A percentile compares a stretch with the other conserved stretches of the same genome.
Evolutionary conservation across 92 coral and sea anemone species (phyloP).

Genomic region (Siderastrea siderea): DNA sequence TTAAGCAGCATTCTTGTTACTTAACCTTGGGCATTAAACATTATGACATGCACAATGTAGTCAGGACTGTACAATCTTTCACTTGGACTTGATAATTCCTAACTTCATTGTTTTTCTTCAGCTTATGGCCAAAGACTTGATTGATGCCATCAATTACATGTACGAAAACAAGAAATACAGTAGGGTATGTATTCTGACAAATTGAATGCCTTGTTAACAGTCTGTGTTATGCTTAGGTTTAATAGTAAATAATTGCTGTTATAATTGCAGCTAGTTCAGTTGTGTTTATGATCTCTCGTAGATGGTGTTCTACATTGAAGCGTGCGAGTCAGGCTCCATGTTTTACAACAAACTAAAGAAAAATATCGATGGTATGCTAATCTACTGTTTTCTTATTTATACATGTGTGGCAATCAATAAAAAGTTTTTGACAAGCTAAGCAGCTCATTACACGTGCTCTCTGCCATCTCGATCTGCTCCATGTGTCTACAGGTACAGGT

Average conservation of each 20-base stretch:
- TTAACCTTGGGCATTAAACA: too few relatives aligned
- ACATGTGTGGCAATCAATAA: too few relatives aligned
- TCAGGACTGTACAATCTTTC: too few relatives aligned
- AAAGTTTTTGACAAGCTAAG: too few relatives aligned
- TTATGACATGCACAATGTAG: too few relatives aligned
- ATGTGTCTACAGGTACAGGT: too few relatives aligned
- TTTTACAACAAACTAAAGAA: constrained; percentile 76
- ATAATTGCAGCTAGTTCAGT: background rate
- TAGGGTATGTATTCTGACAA: constrained; percentile 54
- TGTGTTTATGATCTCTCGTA: constrained; percentile 24
- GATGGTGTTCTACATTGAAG: constrained; percentile 98
- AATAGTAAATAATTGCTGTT: background rate
- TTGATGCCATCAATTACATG: constrained; percentile 85
- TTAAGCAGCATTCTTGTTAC: too few relatives aligned
- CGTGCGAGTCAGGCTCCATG: constrained; percentile 99
- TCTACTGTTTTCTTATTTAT: background rate
- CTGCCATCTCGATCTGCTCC: too few relatives aligned
- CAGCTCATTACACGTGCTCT: too few relatives aligned
- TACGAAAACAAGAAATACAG: constrained; percentile 80
- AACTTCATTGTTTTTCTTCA: constrained; percentile 14
- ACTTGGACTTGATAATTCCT: too few relatives aligned
- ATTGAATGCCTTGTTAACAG: too few relatives aligned
- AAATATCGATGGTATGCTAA: constrained; percentile 76
- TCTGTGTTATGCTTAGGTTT: background rate
- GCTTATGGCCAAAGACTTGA: constrained; percentile 82